phyloP scores from a whole-genome alignment of 64 coral and sea anemone species.

The Dendrophyllia cribrosa region DNA sequence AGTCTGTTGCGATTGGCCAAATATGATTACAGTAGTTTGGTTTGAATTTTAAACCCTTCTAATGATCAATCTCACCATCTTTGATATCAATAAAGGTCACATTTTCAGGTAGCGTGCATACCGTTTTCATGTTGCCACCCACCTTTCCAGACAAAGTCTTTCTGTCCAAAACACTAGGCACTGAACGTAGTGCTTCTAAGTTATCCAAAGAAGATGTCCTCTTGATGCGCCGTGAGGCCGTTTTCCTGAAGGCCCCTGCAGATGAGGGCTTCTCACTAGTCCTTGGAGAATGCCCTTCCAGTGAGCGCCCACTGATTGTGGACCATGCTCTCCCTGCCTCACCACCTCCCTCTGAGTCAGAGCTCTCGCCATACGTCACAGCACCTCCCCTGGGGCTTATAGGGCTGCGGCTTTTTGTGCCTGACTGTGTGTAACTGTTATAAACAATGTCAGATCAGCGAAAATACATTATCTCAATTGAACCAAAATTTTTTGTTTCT shows the following conservation, averaged over 20 bases:
- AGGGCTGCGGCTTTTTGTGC: constrained; percentile 19
- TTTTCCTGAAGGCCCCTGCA: not conserved
- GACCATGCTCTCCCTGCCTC: not conserved
- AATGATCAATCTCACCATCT: too few relatives aligned
- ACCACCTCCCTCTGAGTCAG: constrained; percentile 40
- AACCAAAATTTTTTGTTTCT: too few relatives aligned
- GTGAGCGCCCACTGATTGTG: not conserved
- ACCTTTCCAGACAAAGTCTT: constrained; percentile 31
- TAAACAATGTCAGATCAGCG: not conserved
- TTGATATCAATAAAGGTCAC: too few relatives aligned
- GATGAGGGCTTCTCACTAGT: not conserved
- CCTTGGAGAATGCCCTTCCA: not conserved
- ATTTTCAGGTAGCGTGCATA: too few relatives aligned
- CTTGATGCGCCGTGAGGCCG: not conserved
- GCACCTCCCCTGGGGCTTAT: not conserved
- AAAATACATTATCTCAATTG: too few relatives aligned
- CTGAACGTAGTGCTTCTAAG: not conserved
- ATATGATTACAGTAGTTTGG: too few relatives aligned
- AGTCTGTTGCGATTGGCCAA: too few relatives aligned
- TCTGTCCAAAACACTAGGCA: constrained; percentile 4
- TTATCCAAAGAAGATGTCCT: constrained; percentile 34
- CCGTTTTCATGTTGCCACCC: too few relatives aligned
- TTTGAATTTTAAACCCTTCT: too few relatives aligned
- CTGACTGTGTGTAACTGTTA: not conserved
- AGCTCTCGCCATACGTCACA: constrained; percentile 35